Evolutionary conservation across 2,888 invertebrate species (phyloP), one percentile per base, ranked within the genome.

Genomic region (Dioctria rufipes): DNA sequence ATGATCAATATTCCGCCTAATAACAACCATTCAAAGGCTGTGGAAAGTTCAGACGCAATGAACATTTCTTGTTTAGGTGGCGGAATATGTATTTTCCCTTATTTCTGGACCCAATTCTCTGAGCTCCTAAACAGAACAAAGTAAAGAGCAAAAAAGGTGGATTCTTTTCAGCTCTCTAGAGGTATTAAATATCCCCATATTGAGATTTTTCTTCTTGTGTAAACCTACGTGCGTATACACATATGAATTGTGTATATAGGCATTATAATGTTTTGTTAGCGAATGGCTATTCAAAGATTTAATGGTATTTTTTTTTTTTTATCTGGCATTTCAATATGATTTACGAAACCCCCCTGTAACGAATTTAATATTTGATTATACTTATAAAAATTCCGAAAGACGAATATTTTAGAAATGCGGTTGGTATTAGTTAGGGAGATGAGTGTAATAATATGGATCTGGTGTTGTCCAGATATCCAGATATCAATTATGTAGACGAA

Each of bases 1-100:
- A 66, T 66, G 66, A 66, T 66, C 66, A 66, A 66, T 66, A 42
- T 66, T 66, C 43, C 66, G 13, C 11, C 42, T 66, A 66, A 66
- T 66, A 66, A 66, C 66, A 66, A 43, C 42, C 11, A 42, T 66
- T 66, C 13, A 4, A 40, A 5, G n/a, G 42, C 8, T 37, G 66
- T n/a, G 3, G 66, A 66, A n/a, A 42, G 40, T 66, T 25, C 25
- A 25, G 8, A 25, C 8, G 61, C 61, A 61, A 61, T 61, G 61
- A 61, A 61, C 3, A 61, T 61, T 39, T 25, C 39, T 25, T 61
- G 39, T 61, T 25, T 13, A 39, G 6, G 37, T 11, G 61, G 37
- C 37, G 37, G 61, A 61, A 39, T 25, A 61, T 4, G 25, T 39
- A 61, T 61, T 25, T 37, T 25, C 61, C 61, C 4, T 58, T 25